Evolutionary conservation across 2,113 vertebrate genomes (phyloP).

Genomic region (Pomatorhinus ruficollis): DNA sequence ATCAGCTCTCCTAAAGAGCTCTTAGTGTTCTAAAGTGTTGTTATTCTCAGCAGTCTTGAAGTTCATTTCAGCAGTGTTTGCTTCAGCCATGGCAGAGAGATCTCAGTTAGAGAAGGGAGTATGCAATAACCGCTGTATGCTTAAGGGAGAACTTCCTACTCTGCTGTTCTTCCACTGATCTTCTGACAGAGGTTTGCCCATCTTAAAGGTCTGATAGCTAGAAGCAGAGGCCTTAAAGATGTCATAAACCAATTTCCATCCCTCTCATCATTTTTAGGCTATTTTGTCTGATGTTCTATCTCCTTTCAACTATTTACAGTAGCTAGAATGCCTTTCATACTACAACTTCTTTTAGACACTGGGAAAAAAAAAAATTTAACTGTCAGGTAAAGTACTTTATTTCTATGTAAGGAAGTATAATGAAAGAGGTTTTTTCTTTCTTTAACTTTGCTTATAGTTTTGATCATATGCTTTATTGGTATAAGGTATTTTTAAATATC

Average conservation of each 20-base stretch:
- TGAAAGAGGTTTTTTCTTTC: fast-evolving
- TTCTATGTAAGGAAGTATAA: background rate
- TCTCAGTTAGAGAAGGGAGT: background rate
- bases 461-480: background rate
- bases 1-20: background rate
- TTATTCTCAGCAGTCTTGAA: background rate
- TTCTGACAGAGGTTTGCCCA: background rate
- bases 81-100: background rate
- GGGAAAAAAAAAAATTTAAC: background rate
- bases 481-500: background rate
- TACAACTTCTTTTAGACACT: background rate
- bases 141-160: background rate
- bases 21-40: background rate
- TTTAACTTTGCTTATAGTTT: background rate
- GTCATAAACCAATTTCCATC: background rate
- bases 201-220: background rate
- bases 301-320: background rate
- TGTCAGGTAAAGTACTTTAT: background rate
- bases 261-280: background rate
- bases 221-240: background rate
- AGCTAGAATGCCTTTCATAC: background rate
- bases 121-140: background rate
- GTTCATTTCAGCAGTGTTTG: background rate
- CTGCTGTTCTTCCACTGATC: background rate
- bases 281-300: background rate